A percentile compares a stretch with the other conserved stretches of the same genome.
These are phyloP conservation scores for Heliconius charithonia DNA, from an alignment of 2,888 invertebrate species.

Conservation along the genomic window DNA sequence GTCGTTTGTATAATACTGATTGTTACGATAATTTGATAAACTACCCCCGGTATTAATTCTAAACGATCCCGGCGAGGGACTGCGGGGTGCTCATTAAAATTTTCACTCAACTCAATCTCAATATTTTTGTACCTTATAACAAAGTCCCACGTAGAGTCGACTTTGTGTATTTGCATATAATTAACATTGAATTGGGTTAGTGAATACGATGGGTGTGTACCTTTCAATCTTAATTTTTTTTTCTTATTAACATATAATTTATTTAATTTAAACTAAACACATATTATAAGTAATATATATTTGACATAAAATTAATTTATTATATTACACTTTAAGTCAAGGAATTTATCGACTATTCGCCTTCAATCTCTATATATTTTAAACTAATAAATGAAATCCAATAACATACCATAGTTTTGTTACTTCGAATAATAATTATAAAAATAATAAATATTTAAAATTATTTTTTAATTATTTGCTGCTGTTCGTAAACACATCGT, in stretches of 20 bases:
- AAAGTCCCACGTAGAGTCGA: conserved; percentile 55
- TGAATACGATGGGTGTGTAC: background rate
- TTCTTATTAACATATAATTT: background rate
- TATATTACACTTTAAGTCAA: no score
- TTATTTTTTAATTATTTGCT: no score
- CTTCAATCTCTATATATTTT: no score
- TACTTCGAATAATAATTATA: no score
- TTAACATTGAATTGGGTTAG: background rate
- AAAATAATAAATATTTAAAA: no score
- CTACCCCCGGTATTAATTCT: conserved; percentile 55
- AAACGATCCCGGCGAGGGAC: conserved; percentile 73
- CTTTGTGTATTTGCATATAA: conserved; percentile 42
- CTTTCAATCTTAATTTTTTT: background rate
- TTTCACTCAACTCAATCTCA: conserved; percentile 79
- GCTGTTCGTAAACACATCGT: no score
- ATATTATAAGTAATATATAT: no score
- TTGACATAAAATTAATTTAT: no score
- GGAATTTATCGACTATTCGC: no score
- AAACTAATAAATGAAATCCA: no score
- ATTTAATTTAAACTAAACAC: background rate
- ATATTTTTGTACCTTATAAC: conserved; percentile 65
- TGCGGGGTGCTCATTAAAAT: conserved; percentile 75
- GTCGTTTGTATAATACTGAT: conserved; percentile 43
- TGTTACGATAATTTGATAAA: conserved; percentile 66
- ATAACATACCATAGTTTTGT: no score